phyloP scores from a whole-genome alignment of 2,797 vertebrate genomes.

The Enteromius mattozi region DNA sequence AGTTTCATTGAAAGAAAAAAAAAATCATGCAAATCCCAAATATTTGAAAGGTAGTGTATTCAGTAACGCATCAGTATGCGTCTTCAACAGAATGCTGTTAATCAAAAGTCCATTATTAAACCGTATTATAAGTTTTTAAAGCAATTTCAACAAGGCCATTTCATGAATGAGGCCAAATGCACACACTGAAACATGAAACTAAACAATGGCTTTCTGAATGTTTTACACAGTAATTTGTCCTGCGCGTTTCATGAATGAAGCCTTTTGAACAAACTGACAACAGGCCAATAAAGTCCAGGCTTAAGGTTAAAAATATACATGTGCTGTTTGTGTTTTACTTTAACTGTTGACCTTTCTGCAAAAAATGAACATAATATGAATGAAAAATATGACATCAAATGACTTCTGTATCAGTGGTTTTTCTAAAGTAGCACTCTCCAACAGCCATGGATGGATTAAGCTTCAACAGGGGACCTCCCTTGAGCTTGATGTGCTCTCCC shows the following conservation, averaged over 20 bases:
- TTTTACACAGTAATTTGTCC: not conserved
- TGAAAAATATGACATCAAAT: not conserved
- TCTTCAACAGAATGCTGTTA: not conserved
- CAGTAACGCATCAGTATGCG: not conserved
- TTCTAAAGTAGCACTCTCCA: conserved; percentile 19
- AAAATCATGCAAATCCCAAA: not conserved
- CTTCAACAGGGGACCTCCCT: conserved; percentile 9
- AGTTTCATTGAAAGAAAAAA: not conserved
- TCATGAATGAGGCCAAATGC: not conserved
- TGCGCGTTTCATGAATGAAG: not conserved
- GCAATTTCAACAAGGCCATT: not conserved
- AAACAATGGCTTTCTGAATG: not conserved
- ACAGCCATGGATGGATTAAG: not conserved
- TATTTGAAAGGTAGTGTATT: not conserved
- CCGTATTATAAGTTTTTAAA: not conserved
- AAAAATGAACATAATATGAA: not conserved
- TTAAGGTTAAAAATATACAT: conserved; percentile 5
- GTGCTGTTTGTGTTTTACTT: not conserved
- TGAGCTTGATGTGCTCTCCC: conserved; percentile 10
- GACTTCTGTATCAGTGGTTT: not conserved
- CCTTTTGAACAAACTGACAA: not conserved
- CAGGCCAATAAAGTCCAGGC: not conserved
- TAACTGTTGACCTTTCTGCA: not conserved
- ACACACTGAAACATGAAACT: not conserved
- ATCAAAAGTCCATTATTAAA: not conserved